Evolutionary conservation across 2,888 invertebrate genomes (phyloP), one percentile per base, ranked within the genome.

Genomic region (Dryococelus australis): DNA sequence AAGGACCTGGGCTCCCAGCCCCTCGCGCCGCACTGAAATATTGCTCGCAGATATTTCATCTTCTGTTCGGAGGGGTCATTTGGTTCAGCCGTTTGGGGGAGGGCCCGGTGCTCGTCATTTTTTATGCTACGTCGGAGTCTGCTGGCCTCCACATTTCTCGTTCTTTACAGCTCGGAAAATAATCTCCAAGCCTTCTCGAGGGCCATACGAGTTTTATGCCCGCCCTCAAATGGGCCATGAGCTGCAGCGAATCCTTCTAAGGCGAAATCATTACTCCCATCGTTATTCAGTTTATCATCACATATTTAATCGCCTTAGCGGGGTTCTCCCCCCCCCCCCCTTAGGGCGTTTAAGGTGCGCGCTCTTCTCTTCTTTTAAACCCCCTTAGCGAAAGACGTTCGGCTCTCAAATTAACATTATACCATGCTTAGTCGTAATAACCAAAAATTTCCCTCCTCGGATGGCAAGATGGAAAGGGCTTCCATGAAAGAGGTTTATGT

Each of bases 1-100:
- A 83, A 83, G 83, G 35, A 43, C 83, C 83, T 35, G 8, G 28
- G 16, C 20, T 83, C 8, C 65, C 65, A 8, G 8, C 10, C 65
- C 8, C 65, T 9, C 65, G 8, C 65, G 24, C 65, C 16, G 16
- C 65, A 8, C 65, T 83, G 83, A 83, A 27, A 12, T 83, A 83
- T 83, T 83, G 83, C 83, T 20, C 83, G 20, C 83, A 83, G 83
- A 83, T 83, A 83, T 83, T 83, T 83, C 83, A 28, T 43, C 0
- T 13, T 35, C 28, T 43, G 35, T 28, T 83, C 83, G 83, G 28
- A 35, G 83, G 83, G 83, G 83, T 83, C 83, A 83, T 83, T 83
- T 83, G 83, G 83, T 83, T 83, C 83, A 35, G 35, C 24, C 83
- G 43, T 83, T 83, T 10, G 8, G 24, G 28, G 24, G 43, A n/a